Percentiles rank a stretch among this genome's conserved stretches.
Evolutionary conservation across 1,140 invertebrate species (phyloP).

Genomic region (Drosophila novamexicana): DNA sequence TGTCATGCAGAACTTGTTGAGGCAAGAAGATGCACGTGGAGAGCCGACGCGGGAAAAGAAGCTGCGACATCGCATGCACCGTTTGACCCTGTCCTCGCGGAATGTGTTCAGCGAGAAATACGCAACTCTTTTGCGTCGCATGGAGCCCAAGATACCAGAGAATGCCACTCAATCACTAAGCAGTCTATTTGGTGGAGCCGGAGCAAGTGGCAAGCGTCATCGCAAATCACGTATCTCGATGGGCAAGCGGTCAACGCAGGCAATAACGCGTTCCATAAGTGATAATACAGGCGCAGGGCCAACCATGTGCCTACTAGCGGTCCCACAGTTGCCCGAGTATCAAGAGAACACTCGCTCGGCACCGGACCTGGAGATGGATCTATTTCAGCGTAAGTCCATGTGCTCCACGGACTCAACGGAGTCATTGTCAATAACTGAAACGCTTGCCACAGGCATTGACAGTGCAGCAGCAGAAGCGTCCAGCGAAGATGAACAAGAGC

Average conservation of each 20-base stretch:
- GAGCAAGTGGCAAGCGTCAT: conserved; percentile 33
- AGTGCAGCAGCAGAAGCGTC: conserved; percentile 58
- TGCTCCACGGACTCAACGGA: conserved; percentile 67
- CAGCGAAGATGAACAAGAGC: conserved; percentile 7
- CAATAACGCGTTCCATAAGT: conserved; percentile 85
- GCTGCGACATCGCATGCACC: conserved; percentile 86
- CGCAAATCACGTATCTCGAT: conserved; percentile 51
- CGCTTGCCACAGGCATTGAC: conserved; percentile 30
- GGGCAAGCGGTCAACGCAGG: conserved; percentile 33
- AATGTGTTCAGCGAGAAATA: conserved; percentile 86
- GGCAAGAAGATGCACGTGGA: conserved; percentile 86
- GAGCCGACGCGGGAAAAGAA: conserved; percentile 80
- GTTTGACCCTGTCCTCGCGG: conserved; percentile 86
- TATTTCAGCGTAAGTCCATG: conserved; percentile 42
- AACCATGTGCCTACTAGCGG: conserved; percentile 40
- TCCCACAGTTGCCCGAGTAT: conserved; percentile 51
- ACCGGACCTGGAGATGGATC: conserved; percentile 54
- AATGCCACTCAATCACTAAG: conserved; percentile 69
- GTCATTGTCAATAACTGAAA: conserved; percentile 49
- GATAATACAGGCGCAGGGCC: conserved; percentile 84
- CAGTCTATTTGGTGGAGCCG: conserved; percentile 47
- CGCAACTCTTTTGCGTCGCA: conserved; percentile 84
- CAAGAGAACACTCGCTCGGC: conserved; percentile 63
- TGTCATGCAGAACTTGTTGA: conserved; percentile 84
- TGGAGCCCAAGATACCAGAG: conserved; percentile 71